Base-by-base conservation (phyloP, 2,113 vertebrate genomes). In the Centropus unirufus region DNA sequence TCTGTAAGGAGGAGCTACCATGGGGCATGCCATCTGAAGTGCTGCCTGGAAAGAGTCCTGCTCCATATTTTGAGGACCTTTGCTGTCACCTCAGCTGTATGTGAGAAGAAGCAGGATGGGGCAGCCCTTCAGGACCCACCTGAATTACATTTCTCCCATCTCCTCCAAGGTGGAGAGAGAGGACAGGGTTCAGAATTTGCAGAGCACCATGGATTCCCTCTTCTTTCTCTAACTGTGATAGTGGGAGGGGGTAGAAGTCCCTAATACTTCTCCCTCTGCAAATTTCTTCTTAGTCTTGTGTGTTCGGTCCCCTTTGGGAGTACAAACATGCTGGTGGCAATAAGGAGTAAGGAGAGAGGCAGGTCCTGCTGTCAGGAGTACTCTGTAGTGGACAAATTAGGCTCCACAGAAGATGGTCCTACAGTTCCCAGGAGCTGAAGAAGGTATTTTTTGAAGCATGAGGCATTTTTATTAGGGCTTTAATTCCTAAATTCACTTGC, bases 291-390 rank as follows among this genome's bases (percentile, higher is more conserved):
- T 82, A 36, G 4, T 1, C 0, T 36, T 40, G 24, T 2, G 1
- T 30, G 17, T 36, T 29, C 3, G 29, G 26, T 26, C 6, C 18
- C 12, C 10, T 20, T 0, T 0, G 42, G 20, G 34, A 62, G 12
- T 23, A 39, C 34, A 51, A 47, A 47, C 27, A 30, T 1, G 2
- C 13, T 16, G 13, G 22, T 34, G 39, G 7, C 44, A 27, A 61
- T 2, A 36, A 47, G 49, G 44, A 46, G 11, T 34, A 69, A 49
- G n/a, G 12, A 54, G 15, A 8, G 26, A 63, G 20, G 27, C 81
- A 16, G 8, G 1, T n/a, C 5, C 66, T 44, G 24, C 19, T 36
- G 3, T 29, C 59, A 49, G 36, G 7, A 72, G 12, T 1, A 1
- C 47, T 69, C 58, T 42, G 32, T 44, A 47, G 26, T 39, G 21